These are phyloP conservation scores for Nerophis ophidion DNA, from an alignment of 2,113 vertebrate genomes.

Conservation along the genomic window DNA sequence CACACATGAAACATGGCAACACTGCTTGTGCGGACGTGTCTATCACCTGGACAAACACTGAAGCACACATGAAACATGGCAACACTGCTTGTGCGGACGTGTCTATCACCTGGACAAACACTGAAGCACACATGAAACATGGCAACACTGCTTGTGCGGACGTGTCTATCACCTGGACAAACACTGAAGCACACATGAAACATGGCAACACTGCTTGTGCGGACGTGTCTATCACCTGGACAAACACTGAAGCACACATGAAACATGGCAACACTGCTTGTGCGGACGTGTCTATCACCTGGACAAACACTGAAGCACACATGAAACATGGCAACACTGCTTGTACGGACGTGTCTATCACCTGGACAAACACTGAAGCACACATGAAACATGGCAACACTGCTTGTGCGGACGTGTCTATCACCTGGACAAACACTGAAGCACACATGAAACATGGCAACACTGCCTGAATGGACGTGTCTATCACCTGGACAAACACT, in stretches of 20 bases:
- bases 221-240: constrained; percentile 84
- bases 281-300: no score
- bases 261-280: no score
- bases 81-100: constrained; percentile 80
- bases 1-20: no score
- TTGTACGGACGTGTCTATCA: constrained; percentile 86
- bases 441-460: no score
- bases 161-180: no score
- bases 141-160: no score
- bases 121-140: neutral
- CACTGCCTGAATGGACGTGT: no score
- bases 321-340: constrained; percentile 74
- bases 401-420: no score
- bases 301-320: neutral
- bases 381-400: no score
- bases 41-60: no score
- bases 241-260: constrained; percentile 5
- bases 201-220: constrained; percentile 77
- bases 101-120: constrained; percentile 78
- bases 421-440: no score
- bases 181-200: constrained; percentile 51
- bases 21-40: no score
- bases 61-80: constrained; percentile 67
- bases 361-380: constrained; percentile 59
- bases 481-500: constrained; percentile 77